A percentile compares a stretch with the other conserved stretches of the same genome.
Conservation (phyloP, 2,797 vertebrate species). For the Macropodus opercularis region DNA sequence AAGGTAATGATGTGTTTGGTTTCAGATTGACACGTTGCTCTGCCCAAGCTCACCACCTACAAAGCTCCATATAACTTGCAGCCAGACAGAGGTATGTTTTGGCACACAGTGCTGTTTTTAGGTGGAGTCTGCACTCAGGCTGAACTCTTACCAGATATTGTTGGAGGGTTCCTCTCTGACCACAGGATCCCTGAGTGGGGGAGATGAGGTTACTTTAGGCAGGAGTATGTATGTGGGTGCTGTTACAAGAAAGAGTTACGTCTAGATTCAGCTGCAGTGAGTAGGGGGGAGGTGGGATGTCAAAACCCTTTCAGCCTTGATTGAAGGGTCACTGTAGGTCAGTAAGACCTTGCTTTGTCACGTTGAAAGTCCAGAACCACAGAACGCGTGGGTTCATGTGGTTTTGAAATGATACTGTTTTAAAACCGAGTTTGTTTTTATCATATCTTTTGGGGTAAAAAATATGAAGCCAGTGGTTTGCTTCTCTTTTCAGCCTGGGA, state of each 20-base stretch:
- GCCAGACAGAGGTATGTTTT: slow-evolving; percentile 47
- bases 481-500: slow-evolving; percentile 27
- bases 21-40: slow-evolving; percentile 41
- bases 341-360: slow-evolving; percentile 32
- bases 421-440: slow-evolving; percentile 22
- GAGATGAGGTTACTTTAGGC: slow-evolving; percentile 53
- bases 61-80: slow-evolving; percentile 23
- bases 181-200: slow-evolving; percentile 42
- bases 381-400: slow-evolving; percentile 12
- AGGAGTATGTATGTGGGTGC: slow-evolving; percentile 55
- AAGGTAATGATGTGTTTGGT: slow-evolving; percentile 45
- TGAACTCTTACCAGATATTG: slow-evolving; percentile 61
- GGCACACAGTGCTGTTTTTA: slow-evolving; percentile 35
- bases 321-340: slow-evolving; percentile 64
- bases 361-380: slow-evolving; percentile 19
- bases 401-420: slow-evolving; percentile 39
- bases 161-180: slow-evolving; percentile 50
- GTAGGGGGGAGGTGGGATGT: slow-evolving; percentile 41
- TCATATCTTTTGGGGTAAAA: slow-evolving; percentile 29
- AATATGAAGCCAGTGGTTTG: slow-evolving; percentile 21
- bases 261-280: slow-evolving; percentile 43
- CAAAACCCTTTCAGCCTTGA: slow-evolving; percentile 56
- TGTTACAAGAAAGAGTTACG: slow-evolving; percentile 62
- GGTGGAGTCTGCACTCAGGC: slow-evolving; percentile 56
- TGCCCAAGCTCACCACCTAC: slow-evolving; percentile 27